These are phyloP conservation scores for Damaliscus lunatus DNA, from an alignment of 2,113 vertebrate genomes.

Conservation along the genomic window DNA sequence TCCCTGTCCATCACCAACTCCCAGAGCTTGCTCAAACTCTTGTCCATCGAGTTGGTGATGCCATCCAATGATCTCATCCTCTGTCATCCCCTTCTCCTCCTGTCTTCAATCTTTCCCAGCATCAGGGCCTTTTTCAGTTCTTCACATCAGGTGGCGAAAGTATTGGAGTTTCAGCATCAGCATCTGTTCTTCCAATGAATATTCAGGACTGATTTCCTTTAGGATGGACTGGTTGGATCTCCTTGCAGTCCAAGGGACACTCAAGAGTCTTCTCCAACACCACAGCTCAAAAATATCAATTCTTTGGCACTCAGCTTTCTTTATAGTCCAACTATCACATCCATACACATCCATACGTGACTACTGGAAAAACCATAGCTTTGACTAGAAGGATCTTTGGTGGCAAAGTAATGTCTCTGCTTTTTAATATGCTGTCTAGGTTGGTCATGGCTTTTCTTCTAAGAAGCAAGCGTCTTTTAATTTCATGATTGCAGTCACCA, in stretches of 20 bases:
- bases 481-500: not conserved
- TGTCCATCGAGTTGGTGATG: not conserved
- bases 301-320: not conserved
- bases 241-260: not conserved
- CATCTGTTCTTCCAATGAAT: not conserved
- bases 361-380: not conserved
- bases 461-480: not conserved
- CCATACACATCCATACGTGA: not conserved
- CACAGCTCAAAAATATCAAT: not conserved
- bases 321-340: not conserved
- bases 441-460: not conserved
- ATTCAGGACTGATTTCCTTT: not conserved
- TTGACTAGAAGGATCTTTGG: not conserved
- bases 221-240: not conserved
- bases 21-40: not conserved
- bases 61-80: accelerated
- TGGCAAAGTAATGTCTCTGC: not conserved
- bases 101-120: not conserved
- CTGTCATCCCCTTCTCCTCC: not conserved
- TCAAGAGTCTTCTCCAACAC: not conserved
- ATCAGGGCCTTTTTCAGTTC: not conserved
- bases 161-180: not conserved
- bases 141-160: not conserved
- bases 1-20: not conserved
- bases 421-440: not conserved